phyloP scores from a whole-genome alignment of 2,888 invertebrate species.

The Periphyllus acericola region DNA sequence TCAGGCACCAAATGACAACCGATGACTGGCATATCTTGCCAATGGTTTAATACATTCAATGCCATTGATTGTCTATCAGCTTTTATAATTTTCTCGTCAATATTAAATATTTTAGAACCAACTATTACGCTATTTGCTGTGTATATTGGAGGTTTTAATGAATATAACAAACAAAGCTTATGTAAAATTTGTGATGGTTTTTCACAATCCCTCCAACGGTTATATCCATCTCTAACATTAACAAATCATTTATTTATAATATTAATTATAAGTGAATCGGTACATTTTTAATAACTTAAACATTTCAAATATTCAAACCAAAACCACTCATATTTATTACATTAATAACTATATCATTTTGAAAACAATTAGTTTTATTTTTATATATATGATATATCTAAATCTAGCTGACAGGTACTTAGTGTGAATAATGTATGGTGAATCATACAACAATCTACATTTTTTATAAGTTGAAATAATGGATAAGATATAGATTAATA shows the following conservation, averaged over 20 bases:
- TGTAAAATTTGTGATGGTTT: constrained; percentile 79
- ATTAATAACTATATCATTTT: too few species aligned
- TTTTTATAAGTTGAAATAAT: too few species aligned
- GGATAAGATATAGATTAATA: too few species aligned
- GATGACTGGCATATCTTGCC: constrained; percentile 81
- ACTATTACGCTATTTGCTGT: constrained; percentile 70
- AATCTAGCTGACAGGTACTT: too few species aligned
- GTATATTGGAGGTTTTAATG: constrained; percentile 73
- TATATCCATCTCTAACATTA: constrained; percentile 32
- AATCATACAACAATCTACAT: too few species aligned
- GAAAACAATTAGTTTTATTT: too few species aligned
- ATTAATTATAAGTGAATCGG: neutral
- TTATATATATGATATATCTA: too few species aligned
- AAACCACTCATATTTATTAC: too few species aligned
- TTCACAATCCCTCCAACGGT: constrained; percentile 80
- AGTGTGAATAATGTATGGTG: too few species aligned
- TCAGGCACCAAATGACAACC: constrained; percentile 86
- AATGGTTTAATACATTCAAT: constrained; percentile 77
- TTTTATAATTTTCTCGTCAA: neutral
- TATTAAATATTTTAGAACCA: constrained; percentile 66
- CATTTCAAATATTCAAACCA: too few species aligned
- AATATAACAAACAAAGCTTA: constrained; percentile 76
- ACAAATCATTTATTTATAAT: neutral
- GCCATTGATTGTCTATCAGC: constrained; percentile 77
- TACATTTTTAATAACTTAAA: neutral